Conservation (phyloP, 2,888 invertebrate genomes). For the Drosophila mimica region DNA sequence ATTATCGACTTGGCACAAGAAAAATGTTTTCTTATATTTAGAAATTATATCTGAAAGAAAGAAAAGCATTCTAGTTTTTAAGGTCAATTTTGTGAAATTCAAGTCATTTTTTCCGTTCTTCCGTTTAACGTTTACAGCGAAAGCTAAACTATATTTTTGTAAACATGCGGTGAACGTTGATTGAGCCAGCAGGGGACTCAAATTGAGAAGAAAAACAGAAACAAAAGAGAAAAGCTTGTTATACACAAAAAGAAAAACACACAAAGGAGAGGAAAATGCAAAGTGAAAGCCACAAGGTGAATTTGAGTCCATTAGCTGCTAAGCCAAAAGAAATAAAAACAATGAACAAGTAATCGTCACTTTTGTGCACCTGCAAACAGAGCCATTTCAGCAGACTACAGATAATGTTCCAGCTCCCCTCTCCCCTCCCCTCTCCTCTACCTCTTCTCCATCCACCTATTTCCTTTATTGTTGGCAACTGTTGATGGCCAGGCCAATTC, state of each 20-base stretch:
- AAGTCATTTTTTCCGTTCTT: constrained; percentile 1
- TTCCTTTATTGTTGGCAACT: constrained; percentile 36
- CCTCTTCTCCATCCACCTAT: background rate
- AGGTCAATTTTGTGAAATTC: background rate
- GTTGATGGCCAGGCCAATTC: constrained; percentile 46
- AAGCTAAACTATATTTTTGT: constrained; percentile 34
- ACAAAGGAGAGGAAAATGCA: constrained; percentile 34
- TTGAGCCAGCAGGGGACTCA: constrained; percentile 31
- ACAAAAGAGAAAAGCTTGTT: constrained; percentile 15
- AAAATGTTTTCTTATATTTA: background rate
- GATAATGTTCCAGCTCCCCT: constrained; percentile 1
- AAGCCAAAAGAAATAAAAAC: constrained; percentile 53
- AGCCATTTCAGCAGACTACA: constrained; percentile 43
- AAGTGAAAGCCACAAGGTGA: constrained; percentile 54
- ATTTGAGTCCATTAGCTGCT: constrained; percentile 72
- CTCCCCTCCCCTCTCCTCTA: background rate
- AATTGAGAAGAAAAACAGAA: constrained; percentile 3
- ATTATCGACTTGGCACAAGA: background rate
- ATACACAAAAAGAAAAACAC: constrained; percentile 14
- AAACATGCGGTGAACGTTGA: constrained; percentile 47
- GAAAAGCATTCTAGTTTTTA: background rate
- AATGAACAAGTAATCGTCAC: constrained; percentile 52
- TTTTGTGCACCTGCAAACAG: constrained; percentile 55
- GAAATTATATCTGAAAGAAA: background rate
- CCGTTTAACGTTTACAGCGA: constrained; percentile 53